Evolutionary conservation across 2,797 vertebrate species (phyloP).

Genomic region (Malurus leucopterus): DNA sequence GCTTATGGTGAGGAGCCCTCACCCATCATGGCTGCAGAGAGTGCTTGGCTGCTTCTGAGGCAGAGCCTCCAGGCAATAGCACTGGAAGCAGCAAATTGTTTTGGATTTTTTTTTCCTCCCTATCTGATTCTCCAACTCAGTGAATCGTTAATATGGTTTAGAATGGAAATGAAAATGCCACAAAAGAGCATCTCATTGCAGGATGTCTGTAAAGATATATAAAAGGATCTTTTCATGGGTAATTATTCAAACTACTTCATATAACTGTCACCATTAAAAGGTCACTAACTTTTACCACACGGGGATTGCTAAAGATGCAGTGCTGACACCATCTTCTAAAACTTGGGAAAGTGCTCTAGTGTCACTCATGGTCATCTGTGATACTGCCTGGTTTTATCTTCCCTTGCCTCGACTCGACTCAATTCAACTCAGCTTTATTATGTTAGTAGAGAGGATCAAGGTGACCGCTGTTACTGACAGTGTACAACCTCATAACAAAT

Average conservation of each 20-base stretch:
- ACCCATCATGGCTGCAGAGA: not conserved
- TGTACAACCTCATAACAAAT: not conserved
- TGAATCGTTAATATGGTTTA: constrained; percentile 56
- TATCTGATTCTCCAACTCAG: constrained; percentile 30
- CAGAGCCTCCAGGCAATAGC: not conserved
- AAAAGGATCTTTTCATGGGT: constrained; percentile 50
- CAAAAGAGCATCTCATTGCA: constrained; percentile 61
- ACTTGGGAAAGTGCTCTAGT: not conserved
- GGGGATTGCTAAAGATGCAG: constrained; percentile 10
- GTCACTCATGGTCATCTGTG: not conserved
- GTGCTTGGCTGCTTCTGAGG: not conserved
- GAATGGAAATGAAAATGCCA: constrained; percentile 61
- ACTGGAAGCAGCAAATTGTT: constrained; percentile 19
- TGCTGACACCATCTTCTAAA: not conserved
- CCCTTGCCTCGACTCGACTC: not conserved
- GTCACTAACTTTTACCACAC: constrained; percentile 54
- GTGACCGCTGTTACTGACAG: not conserved
- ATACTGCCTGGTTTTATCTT: not conserved
- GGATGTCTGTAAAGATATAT: constrained; percentile 61
- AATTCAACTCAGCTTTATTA: not conserved
- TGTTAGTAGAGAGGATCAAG: not conserved
- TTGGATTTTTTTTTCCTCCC: not conserved
- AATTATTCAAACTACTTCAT: constrained; percentile 62
- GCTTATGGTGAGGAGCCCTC: not conserved
- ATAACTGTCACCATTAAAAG: constrained; percentile 66